Evolutionary conservation across 2,888 invertebrate species (phyloP), one percentile per base, ranked within the genome.

Genomic region (Saturnia japonica): DNA sequence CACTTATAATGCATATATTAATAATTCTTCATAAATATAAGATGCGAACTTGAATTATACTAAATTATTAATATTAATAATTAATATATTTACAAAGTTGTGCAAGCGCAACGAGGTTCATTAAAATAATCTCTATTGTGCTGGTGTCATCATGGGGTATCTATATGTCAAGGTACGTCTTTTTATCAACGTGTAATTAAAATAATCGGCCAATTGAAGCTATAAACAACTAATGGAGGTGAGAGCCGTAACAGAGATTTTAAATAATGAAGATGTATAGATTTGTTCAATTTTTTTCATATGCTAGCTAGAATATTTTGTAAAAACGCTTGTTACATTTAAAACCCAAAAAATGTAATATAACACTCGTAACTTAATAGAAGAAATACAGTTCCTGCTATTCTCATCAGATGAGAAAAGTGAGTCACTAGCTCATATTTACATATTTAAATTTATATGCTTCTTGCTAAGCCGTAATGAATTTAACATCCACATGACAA

Each of bases 121-220:
- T n/a, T 34, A 64, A 64, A 40, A 64, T 40, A 64, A 64, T 64
- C n/a, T 64, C 40, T n/a, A 40, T 40, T 40, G 64, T 64, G 40
- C 11, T 40, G 40, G 40, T 19, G 70, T 67, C 75, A 82, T 79
- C 84, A 85, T 80, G 84, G 82, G 77, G 77, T 79, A 77, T 60
- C 57, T 28, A 76, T 80, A 81, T 84, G 85, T 84, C 85, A 86
- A 85, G 84, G 82, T 74, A 74, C 72, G 72, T 47, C 68, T 76
- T 74, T 74, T 77, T 75, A 82, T 77, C 79, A 80, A 78, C 77
- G 74, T 72, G 80, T 82, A 80, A 87, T 85, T 81, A 82, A 87
- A 87, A 85, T 82, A 86, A 88, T 88, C 86, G 80, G 82, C 74
- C 84, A 87, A 88, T 90, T 88, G 14, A 25, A 28, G 57, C 14